phyloP scores from a whole-genome alignment of 2,888 invertebrate genomes.

The Hypomecis atomaria region DNA sequence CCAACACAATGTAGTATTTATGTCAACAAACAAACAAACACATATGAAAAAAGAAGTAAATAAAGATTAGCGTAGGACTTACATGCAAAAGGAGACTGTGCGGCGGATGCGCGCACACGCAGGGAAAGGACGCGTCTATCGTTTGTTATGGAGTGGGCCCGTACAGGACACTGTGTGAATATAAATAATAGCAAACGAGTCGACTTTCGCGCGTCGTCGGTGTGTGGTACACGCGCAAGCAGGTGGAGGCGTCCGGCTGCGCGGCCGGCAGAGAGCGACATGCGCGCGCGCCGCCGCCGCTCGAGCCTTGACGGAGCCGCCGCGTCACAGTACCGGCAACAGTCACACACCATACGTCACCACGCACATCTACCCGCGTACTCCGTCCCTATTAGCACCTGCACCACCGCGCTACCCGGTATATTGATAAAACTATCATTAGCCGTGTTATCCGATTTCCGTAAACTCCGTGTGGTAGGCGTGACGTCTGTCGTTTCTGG shows the following conservation, averaged over 20 bases:
- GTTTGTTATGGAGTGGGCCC: constrained; percentile 60
- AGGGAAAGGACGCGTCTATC: constrained; percentile 56
- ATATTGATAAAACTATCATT: constrained; percentile 14
- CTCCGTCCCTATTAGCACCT: constrained; percentile 39
- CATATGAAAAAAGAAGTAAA: constrained; percentile 15
- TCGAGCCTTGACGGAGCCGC: constrained; percentile 5
- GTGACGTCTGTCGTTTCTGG: background rate
- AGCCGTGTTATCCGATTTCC: constrained; percentile 5
- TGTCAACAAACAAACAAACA: constrained; percentile 17
- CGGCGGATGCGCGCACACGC: constrained; percentile 45
- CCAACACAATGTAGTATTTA: background rate
- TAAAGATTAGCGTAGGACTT: constrained; percentile 43
- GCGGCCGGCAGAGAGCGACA: constrained; percentile 66
- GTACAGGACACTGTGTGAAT: constrained; percentile 66
- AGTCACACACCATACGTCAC: background rate
- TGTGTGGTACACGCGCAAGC: constrained; percentile 43
- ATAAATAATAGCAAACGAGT: constrained; percentile 67
- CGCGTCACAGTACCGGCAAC: constrained; percentile 1
- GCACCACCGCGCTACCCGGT: constrained; percentile 16
- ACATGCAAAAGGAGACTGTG: constrained; percentile 53
- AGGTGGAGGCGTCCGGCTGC: constrained; percentile 63
- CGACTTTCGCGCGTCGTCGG: constrained; percentile 68
- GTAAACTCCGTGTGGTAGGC: background rate
- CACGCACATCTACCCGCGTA: constrained; percentile 24
- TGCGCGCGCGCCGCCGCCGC: constrained; percentile 38